Base-by-base conservation (phyloP, 2,113 vertebrate species). In the Etheostoma cragini region DNA sequence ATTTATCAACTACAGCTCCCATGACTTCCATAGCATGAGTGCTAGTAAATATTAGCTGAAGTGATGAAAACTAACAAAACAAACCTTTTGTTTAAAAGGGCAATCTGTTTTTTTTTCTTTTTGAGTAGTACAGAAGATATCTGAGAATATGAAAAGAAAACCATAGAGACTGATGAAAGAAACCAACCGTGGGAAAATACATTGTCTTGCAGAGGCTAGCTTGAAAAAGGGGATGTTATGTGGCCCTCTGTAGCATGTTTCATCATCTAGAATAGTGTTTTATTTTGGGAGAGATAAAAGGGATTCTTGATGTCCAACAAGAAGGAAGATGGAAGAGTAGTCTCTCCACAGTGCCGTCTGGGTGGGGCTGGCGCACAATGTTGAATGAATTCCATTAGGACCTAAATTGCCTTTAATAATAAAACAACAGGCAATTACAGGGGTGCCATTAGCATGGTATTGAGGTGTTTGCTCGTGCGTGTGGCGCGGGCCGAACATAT, bases 401-500 rank as follows among this genome's bases (percentile, higher is more conserved):
- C 35, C 87, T 80, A 94, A 95, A 96, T 94, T 91, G 94, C 91
- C 91, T 94, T 94, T 95, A 96, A 94, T 94, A 93, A 95, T 94
- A 94, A 94, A 94, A 95, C 91, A 94, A 94, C 92, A 91, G 93
- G 88, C 92, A 95, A 95, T 95, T 95, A 94, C 82, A 67, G 87
- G 87, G 91, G 91, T 76, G 82, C 89, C 88, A 92, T 95, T 93
- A 94, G 85, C 88, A 83, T 86, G 72, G 83, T 85, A 88, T 74
- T 81, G 92, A 92, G 93, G 94, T 95, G 93, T 94, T 88, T 91
- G 92, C 90, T 93, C 74, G 85, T 91, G 92, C 89, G 82, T 87
- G 88, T 88, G 90, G 91, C 91, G 87, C 83, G 83, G 86, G 92
- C 86, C 82, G 72, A 94, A 92, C 93, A 95, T 94, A 91, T 95